Evolutionary conservation across 2,113 vertebrate genomes (phyloP), one percentile per base, ranked within the genome.

Genomic region (Solea solea): DNA sequence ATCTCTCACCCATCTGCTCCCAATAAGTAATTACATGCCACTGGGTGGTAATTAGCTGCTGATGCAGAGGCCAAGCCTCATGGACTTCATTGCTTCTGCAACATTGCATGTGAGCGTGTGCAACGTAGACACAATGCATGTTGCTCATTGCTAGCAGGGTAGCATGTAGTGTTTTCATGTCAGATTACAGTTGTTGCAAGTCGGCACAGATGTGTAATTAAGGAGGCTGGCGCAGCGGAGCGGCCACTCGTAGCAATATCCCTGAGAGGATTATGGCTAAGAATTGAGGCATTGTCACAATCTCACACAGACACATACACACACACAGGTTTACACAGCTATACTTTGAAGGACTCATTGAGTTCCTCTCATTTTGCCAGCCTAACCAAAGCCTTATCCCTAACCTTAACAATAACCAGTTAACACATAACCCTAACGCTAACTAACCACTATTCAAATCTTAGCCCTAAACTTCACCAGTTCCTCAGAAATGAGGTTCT

Each of bases 121-220:
- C 15, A 14, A 39, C 59, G 42, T 25, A 40, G 34, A 71, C 41
- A 25, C 0, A 0, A 34, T 44, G 56, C 46, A 3, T 40, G 61
- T 42, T 59, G 74, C 61, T 60, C 50, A 58, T 49, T 50, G 66
- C 62, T 80, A 82, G 82, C 72, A 9, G 64, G 77, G 64, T 77
- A 84, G 66, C 86, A 73, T 73, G 60, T 76, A 76, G 83, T 64
- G 34, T 74, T 68, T 63, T 81, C 78, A 79, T 84, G 86, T 84
- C 86, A 87, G 80, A 86, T 90, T 88, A 88, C 69, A 87, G 82
- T 80, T 76, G 76, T 71, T 55, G 74, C 69, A 3, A 82, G 77
- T 87, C 83, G 85, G 78, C 85, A 78, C 88, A 90, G 86, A 88
- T 91, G 88, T 86, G 86, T 83, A 86, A 90, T 91, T 91, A 86